Evolutionary conservation across 1,140 invertebrate genomes (phyloP).

Genomic region (Octopus sinensis): DNA sequence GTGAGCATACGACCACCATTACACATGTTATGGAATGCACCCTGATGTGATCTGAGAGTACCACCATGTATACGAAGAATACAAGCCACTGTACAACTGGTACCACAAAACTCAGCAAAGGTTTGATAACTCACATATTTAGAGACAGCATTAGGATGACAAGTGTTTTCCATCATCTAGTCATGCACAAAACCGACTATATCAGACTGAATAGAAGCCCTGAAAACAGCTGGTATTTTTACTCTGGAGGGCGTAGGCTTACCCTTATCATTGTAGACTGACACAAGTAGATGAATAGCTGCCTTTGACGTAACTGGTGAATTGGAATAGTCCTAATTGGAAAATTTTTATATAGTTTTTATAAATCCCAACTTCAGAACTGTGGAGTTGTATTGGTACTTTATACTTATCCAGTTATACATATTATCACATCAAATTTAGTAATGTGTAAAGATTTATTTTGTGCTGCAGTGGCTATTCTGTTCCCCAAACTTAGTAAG

Average conservation of each 20-base stretch:
- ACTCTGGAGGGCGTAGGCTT: constrained; percentile 74
- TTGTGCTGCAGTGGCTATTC: too few species aligned
- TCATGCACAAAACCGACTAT: constrained; percentile 96
- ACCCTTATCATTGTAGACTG: constrained; percentile 92
- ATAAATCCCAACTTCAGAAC: too few species aligned
- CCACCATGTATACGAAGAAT: constrained; percentile 99
- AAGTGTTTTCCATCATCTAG: constrained; percentile 89
- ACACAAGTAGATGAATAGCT: constrained; percentile 82
- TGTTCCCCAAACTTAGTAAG: too few species aligned
- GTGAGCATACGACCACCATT: constrained; percentile 99
- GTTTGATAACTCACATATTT: constrained; percentile 98
- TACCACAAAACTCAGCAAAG: constrained; percentile 99
- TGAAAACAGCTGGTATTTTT: constrained; percentile 89
- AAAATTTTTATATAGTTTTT: too few species aligned
- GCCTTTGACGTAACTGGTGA: too few species aligned
- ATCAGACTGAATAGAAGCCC: constrained; percentile 95
- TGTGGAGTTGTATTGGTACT: too few species aligned
- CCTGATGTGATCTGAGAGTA: constrained; percentile 98
- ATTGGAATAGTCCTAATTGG: too few species aligned
- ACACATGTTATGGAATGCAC: constrained; percentile 99
- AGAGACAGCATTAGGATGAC: constrained; percentile 97
- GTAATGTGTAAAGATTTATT: too few species aligned
- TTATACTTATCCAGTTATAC: too few species aligned
- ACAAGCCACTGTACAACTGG: constrained; percentile 98
- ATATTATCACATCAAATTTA: too few species aligned